Base-by-base conservation (phyloP, 2,888 invertebrate genomes). In the Thelaira solivaga region DNA sequence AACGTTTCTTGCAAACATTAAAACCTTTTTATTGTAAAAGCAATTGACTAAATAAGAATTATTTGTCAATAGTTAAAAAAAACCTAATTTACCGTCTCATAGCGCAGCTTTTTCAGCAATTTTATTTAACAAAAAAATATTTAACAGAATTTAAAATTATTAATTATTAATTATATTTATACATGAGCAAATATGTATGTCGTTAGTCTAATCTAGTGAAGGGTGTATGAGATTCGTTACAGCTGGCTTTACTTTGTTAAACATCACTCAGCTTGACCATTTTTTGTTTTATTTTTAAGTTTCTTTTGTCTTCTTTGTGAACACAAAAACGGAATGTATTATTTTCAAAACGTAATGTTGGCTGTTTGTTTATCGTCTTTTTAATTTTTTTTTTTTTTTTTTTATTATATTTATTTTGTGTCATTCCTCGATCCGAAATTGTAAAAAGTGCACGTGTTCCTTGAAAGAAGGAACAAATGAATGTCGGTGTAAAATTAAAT, bases 371-470 rank as follows among this genome's bases (percentile, higher is more conserved):
- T 29, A 51, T 69, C 31, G 11, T 22, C 24, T 64, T 26, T 47
- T 36, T 49, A 45, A 22, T 57, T 45, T 39, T 49, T n/a, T n/a
- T n/a, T n/a, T n/a, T n/a, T 20, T 53, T 72, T 8, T 55, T 53
- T 29, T 41, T 69, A 31, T 8, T 22, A 24, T 64, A 22, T 47
- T 36, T 49, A 45, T 20, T 57, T 45, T 39, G 41, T 20, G 29
- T 41, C 29, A 24, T 61, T 41, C 51, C 49, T 29, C 47, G 34
- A 41, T 72, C 61, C 77, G 80, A 74, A 77, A 74, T 74, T 77
- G 82, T 83, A 74, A 80, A 73, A 80, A 81, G 78, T 86, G 87
- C 87, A 86, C 86, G 86, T 86, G 86, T 86, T 84, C 87, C 85
- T 82, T 24, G 49, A 57, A 67, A 13, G 34, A 43, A 62, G 20